Evolutionary conservation across 2,888 invertebrate species (phyloP).

Genomic region (Leptarthrus brevirostris): DNA sequence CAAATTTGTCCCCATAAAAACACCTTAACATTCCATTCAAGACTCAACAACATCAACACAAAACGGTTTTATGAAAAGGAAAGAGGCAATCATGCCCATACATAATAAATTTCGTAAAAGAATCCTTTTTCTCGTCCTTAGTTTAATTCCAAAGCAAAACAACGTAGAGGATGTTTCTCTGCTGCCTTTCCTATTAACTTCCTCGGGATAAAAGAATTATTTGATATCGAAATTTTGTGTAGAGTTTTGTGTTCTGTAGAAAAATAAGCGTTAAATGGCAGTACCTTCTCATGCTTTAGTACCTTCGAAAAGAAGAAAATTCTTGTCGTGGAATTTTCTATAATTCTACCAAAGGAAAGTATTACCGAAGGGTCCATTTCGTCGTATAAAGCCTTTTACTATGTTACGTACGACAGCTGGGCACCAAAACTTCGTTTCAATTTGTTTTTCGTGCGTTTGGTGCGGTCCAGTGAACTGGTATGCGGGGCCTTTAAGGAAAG

Average conservation of each 20-base stretch:
- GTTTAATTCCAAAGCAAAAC: background rate
- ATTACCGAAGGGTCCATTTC: background rate
- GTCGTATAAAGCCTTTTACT: background rate
- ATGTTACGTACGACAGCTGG: too few relatives aligned
- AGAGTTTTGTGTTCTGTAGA: constrained; percentile 9
- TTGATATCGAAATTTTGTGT: constrained; percentile 18
- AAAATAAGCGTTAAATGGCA: background rate
- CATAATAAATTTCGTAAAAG: background rate
- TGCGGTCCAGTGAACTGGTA: too few relatives aligned
- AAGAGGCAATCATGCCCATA: background rate
- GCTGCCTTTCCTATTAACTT: constrained; percentile 19
- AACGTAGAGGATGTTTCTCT: constrained; percentile 4
- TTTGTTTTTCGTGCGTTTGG: too few relatives aligned
- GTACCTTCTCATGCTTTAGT: background rate
- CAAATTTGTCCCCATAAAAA: background rate
- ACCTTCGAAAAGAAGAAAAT: background rate
- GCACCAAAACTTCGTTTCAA: too few relatives aligned
- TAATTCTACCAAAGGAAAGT: background rate
- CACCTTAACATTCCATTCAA: background rate
- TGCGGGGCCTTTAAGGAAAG: too few relatives aligned
- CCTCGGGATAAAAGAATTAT: constrained; percentile 28
- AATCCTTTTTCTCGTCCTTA: background rate
- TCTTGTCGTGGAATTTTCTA: background rate
- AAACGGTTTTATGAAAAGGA: background rate
- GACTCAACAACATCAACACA: background rate